Evolutionary conservation across 2,888 invertebrate genomes (phyloP).

Genomic region (Aradus depressus): DNA sequence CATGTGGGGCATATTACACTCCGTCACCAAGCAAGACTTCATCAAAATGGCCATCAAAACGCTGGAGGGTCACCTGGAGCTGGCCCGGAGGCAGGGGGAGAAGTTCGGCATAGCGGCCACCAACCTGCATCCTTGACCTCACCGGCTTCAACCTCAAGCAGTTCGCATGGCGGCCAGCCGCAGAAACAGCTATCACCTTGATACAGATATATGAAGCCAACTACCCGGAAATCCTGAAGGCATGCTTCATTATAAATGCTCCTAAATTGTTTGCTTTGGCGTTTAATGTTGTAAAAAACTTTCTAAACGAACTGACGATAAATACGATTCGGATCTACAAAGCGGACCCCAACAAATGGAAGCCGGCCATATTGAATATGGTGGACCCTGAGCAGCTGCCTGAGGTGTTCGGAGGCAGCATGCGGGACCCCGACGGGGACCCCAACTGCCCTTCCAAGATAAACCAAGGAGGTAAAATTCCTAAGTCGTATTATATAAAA

Average conservation of each 20-base stretch:
- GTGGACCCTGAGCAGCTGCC: conserved; percentile 62
- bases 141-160: conserved; percentile 65
- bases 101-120: conserved; percentile 51
- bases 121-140: conserved; percentile 62
- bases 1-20: conserved; percentile 66
- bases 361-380: conserved; percentile 50
- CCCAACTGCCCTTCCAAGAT: conserved; percentile 61
- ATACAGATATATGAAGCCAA: conserved; percentile 83
- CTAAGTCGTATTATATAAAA: conserved; percentile 63
- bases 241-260: conserved; percentile 76
- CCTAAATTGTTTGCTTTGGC: conserved; percentile 79
- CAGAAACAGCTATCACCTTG: conserved; percentile 66
- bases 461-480: conserved; percentile 70
- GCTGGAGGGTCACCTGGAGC: conserved; percentile 53
- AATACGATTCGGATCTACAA: conserved; percentile 80
- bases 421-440: conserved; percentile 64
- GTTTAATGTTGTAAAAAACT: conserved; percentile 74
- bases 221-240: conserved; percentile 82
- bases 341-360: conserved; percentile 65
- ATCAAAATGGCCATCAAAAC: conserved; percentile 51
- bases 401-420: conserved; percentile 60
- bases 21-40: conserved; percentile 58
- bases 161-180: conserved; percentile 81
- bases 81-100: conserved; percentile 49
- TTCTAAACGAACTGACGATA: conserved; percentile 80